Evolutionary conservation across 2,888 invertebrate genomes (phyloP).

Genomic region (Drosophila neotestacea): DNA sequence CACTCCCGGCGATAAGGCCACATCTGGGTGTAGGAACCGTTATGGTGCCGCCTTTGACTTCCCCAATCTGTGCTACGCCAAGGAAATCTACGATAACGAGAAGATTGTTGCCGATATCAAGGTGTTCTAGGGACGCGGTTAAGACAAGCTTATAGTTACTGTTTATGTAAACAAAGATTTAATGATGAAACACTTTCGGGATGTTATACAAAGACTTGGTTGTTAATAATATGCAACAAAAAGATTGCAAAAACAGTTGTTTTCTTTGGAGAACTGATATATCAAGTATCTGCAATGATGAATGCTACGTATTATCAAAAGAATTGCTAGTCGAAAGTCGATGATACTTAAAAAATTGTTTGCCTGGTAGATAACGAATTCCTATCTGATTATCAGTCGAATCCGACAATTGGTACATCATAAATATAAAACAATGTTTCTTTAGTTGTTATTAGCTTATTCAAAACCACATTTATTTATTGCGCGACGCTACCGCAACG

Average conservation of each 20-base stretch:
- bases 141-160: background rate
- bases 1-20: conserved; percentile 58
- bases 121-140: conserved; percentile 21
- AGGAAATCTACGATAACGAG: conserved; percentile 67
- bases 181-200: conserved; percentile 4
- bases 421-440: background rate
- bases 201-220: conserved; percentile 8
- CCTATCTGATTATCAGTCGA: background rate
- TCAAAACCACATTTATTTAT: conserved; percentile 56
- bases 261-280: no score
- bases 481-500: conserved; percentile 22
- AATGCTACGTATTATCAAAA: no score
- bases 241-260: conserved; percentile 5
- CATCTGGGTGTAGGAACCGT: conserved; percentile 59
- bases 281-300: no score
- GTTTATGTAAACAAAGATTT: background rate
- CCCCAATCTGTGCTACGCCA: conserved; percentile 62
- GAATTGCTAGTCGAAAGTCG: no score
- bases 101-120: conserved; percentile 47
- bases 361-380: no score
- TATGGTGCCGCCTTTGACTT: conserved; percentile 64
- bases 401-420: background rate
- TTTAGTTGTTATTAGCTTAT: conserved; percentile 49
- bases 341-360: no score
- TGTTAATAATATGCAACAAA: conserved; percentile 13